phyloP scores from a whole-genome alignment of 2,888 invertebrate species.

The Drosophila picticornis region DNA sequence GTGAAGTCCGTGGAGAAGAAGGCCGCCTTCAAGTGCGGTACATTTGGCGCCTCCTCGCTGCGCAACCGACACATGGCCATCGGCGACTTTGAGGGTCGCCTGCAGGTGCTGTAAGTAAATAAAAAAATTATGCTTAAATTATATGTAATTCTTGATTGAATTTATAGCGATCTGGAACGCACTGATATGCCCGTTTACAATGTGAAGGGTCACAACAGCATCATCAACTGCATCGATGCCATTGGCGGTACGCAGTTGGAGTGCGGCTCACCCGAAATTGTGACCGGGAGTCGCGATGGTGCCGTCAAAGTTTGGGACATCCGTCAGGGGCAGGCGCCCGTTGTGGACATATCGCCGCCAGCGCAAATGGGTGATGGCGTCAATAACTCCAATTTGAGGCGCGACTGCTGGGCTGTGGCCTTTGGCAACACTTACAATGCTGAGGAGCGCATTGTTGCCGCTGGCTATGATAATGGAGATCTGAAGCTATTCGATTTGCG shows the following conservation, averaged over 20 bases:
- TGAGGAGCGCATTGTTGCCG: conserved; percentile 93
- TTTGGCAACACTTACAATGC: conserved; percentile 96
- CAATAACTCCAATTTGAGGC: conserved; percentile 81
- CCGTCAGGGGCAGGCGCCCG: conserved; percentile 94
- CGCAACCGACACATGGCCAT: conserved; percentile 93
- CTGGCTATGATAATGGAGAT: conserved; percentile 98
- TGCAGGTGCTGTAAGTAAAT: conserved; percentile 91
- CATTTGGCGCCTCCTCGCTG: conserved; percentile 95
- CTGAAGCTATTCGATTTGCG: conserved; percentile 96
- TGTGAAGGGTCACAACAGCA: conserved; percentile 91
- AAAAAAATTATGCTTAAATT: background rate
- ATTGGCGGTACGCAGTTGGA: conserved; percentile 93
- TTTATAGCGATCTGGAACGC: conserved; percentile 91
- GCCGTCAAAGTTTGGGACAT: conserved; percentile 98
- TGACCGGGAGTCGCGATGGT: conserved; percentile 97
- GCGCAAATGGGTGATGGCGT: conserved; percentile 86
- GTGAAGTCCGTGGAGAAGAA: conserved; percentile 91
- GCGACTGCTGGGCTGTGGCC: conserved; percentile 97
- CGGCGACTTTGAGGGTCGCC: conserved; percentile 94
- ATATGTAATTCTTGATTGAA: background rate
- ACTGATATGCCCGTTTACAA: conserved; percentile 91
- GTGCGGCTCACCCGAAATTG: conserved; percentile 97
- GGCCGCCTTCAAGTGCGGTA: conserved; percentile 96
- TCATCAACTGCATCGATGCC: conserved; percentile 96
- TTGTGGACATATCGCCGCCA: conserved; percentile 90